A percentile compares a stretch with the other conserved stretches of the same genome.
Evolutionary conservation across 2,888 invertebrate genomes (phyloP).

Genomic region (Acleris emargana): DNA sequence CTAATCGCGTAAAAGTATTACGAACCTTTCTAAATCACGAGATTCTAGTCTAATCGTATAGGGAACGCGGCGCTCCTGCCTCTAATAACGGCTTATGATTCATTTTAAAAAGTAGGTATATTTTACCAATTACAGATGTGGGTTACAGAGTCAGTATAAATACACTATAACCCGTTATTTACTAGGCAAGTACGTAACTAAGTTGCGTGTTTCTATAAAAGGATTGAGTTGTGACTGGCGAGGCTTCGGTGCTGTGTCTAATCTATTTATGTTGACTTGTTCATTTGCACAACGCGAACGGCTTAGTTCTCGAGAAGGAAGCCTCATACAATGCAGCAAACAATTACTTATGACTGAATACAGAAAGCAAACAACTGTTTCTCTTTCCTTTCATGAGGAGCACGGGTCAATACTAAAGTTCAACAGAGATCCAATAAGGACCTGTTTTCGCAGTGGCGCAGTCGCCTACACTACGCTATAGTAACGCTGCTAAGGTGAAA

Average conservation of each 20-base stretch:
- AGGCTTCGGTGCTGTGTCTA: constrained; percentile 58
- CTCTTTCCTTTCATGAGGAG: not conserved
- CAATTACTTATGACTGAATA: not conserved
- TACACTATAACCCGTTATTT: constrained; percentile 4
- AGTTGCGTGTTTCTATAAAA: constrained; percentile 47
- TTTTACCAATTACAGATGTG: constrained; percentile 9
- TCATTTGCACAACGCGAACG: constrained; percentile 21
- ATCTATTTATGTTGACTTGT: constrained; percentile 30
- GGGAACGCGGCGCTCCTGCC: not conserved
- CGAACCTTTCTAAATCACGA: constrained; percentile 9
- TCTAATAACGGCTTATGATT: constrained; percentile 15
- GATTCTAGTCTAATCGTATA: constrained; percentile 4
- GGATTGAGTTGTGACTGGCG: constrained; percentile 57
- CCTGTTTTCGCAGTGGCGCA: constrained; percentile 14
- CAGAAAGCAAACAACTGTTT: not conserved
- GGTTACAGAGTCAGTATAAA: not conserved
- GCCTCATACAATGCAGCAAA: constrained; percentile 22
- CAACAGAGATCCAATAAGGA: not conserved
- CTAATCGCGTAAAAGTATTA: not conserved
- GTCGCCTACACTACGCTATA: not conserved
- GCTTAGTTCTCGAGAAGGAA: constrained; percentile 29
- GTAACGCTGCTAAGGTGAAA: constrained; percentile 25
- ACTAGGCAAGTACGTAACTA: constrained; percentile 5
- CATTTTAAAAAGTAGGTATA: not conserved
- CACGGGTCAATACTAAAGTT: not conserved